Evolutionary conservation across 92 coral and sea anemone species (phyloP).

Genomic region (Montipora capitata): DNA sequence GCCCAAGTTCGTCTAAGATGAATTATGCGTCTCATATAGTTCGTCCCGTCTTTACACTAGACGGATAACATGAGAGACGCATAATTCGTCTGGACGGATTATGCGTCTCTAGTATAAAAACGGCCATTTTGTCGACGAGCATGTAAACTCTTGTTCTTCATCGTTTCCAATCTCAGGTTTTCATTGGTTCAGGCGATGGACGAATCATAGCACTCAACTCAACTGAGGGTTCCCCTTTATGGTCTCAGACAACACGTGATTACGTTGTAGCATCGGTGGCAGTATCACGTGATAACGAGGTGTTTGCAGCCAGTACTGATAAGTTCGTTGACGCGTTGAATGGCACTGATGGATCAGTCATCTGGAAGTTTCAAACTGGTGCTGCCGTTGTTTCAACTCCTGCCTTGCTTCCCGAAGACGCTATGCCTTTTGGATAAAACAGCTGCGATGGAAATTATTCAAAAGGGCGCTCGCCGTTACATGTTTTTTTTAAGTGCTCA

Average conservation of each 20-base stretch:
- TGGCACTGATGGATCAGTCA: slow-evolving; percentile 81
- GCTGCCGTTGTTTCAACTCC: slow-evolving; percentile 81
- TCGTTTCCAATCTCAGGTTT: slow-evolving; percentile 50
- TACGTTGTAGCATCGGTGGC: slow-evolving; percentile 81
- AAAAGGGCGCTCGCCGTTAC: too few relatives aligned
- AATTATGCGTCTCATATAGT: too few relatives aligned
- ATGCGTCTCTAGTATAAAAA: too few relatives aligned
- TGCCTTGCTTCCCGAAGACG: slow-evolving; percentile 68
- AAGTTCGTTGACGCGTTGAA: slow-evolving; percentile 78
- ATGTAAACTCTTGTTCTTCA: not conserved
- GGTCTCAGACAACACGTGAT: slow-evolving; percentile 89
- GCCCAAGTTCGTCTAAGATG: too few relatives aligned
- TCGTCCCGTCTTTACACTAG: too few relatives aligned
- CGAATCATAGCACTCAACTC: slow-evolving; percentile 84
- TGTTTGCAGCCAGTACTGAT: slow-evolving; percentile 88
- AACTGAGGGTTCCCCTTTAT: slow-evolving; percentile 78
- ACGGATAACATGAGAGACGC: too few relatives aligned
- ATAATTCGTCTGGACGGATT: too few relatives aligned
- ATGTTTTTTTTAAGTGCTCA: too few relatives aligned
- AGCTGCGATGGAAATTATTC: not conserved
- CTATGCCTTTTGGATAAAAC: slow-evolving; percentile 61
- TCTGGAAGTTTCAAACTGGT: slow-evolving; percentile 92
- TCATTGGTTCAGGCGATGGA: slow-evolving; percentile 91
- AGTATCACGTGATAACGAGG: slow-evolving; percentile 79
- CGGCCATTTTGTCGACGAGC: not conserved